phyloP scores from a whole-genome alignment of 2,888 invertebrate genomes.

The Andrena dorsata region DNA sequence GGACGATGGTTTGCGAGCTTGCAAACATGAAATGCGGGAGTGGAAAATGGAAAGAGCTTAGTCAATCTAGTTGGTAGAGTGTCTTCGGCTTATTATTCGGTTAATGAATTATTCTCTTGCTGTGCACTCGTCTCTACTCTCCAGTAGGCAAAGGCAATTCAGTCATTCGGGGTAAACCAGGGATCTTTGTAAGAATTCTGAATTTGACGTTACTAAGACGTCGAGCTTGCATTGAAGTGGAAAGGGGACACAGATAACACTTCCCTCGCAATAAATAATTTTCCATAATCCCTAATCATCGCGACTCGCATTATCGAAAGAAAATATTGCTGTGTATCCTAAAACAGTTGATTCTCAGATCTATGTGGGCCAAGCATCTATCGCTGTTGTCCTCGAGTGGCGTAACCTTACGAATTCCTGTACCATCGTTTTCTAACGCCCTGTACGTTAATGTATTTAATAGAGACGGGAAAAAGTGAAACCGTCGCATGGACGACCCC shows the following conservation, averaged over 20 bases:
- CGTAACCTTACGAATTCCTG: neutral
- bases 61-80: neutral
- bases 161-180: too few relatives aligned
- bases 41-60: neutral
- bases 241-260: too few relatives aligned
- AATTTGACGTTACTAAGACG: neutral
- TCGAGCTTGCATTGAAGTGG: neutral
- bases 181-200: neutral
- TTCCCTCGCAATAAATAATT: neutral
- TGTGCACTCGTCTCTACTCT: too few relatives aligned
- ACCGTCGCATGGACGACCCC: conserved; percentile 39
- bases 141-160: too few relatives aligned
- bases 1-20: neutral
- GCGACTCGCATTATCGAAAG: neutral
- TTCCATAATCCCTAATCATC: neutral
- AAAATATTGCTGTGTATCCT: neutral
- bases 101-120: too few relatives aligned
- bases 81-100: too few relatives aligned
- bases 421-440: neutral
- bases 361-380: neutral
- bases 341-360: neutral
- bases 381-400: neutral
- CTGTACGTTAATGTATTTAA: conserved; percentile 53
- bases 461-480: conserved; percentile 54
- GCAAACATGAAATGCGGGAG: neutral